phyloP scores from a whole-genome alignment of 1,140 invertebrate genomes.

The Phortica variegata region DNA sequence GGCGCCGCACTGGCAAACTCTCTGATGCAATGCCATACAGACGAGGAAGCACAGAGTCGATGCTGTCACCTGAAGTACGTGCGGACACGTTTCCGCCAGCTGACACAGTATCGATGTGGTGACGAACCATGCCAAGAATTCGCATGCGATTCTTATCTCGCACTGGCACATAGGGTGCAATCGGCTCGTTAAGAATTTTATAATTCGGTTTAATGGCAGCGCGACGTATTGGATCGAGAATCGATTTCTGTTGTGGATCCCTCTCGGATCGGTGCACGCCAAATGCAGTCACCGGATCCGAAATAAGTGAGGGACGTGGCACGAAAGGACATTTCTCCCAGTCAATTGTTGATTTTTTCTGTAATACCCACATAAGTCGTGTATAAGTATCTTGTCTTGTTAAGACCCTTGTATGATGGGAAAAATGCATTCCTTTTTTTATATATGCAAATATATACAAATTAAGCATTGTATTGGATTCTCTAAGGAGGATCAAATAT shows the following conservation, averaged over 20 bases:
- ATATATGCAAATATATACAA: conserved; percentile 60
- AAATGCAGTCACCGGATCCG: conserved; percentile 78
- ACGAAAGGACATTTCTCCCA: conserved; percentile 84
- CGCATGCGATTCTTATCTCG: conserved; percentile 64
- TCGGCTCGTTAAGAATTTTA: conserved; percentile 60
- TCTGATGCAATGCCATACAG: conserved; percentile 60
- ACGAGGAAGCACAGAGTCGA: conserved; percentile 64
- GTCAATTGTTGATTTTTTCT: conserved; percentile 69
- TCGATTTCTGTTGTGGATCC: conserved; percentile 39
- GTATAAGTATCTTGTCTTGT: conserved; percentile 1
- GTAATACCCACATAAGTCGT: conserved; percentile 61
- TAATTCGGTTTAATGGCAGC: conserved; percentile 61
- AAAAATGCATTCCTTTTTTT: conserved; percentile 57
- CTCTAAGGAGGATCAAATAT: too few relatives aligned
- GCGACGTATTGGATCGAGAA: conserved; percentile 50
- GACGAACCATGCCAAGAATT: conserved; percentile 61
- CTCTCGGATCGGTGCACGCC: conserved; percentile 61
- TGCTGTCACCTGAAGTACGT: conserved; percentile 62
- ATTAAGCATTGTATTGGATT: conserved; percentile 20
- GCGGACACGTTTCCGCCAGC: conserved; percentile 59
- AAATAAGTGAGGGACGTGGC: conserved; percentile 76
- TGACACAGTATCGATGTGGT: conserved; percentile 61
- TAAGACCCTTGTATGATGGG: conserved; percentile 42
- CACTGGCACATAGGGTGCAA: conserved; percentile 65
- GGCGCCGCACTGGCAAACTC: conserved; percentile 41